Evolutionary conservation across 2,888 invertebrate genomes (phyloP), one percentile per base, ranked within the genome.

Genomic region (Acrocyrtus sp.): DNA sequence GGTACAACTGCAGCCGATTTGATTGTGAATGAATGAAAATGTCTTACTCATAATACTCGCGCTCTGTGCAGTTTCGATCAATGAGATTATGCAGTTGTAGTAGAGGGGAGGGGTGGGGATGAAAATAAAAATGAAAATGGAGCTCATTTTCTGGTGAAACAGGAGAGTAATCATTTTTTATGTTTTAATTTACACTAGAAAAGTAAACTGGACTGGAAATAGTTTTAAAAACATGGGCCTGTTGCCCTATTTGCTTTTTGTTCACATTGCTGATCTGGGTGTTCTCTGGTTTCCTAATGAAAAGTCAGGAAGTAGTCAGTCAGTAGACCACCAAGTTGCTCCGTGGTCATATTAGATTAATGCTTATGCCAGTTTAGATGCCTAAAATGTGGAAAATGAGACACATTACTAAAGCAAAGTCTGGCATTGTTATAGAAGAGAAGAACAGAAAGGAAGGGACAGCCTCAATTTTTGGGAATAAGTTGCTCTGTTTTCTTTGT

Each of bases 281-380:
- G 34, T 12, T 34, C 34, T 12, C 5, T 8, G 12, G 34, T 12
- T 34, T 34, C n/a, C 34, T 34, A 34, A 34, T 34, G 17, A 19
- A 4, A 22, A 26, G 12, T 26, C 50, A 51, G 50, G 50, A 51
- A 51, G 22, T 51, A 51, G 50, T 21, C 22, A 26, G 50, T 15
- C 22, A 61, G 48, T 54, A 53, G 65, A 72, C 60, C 63, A 68
- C 60, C 62, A 65, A 26, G 41, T 47, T 4, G 17, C 53, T 34
- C 34, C 43, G 26, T 50, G 50, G 21, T 57, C 50, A 50, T 8
- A 17, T 4, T 22, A 56, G 19, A 57, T 21, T 58, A 66, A 43
- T 57, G 27, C 26, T 57, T 57, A 57, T 66, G 66, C 48, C 54
- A 54, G 47, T 56, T n/a, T 34, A 56, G 47, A 21, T 10, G 6